Conservation (phyloP, 2,888 invertebrate species). For the Bombylius discolor region DNA sequence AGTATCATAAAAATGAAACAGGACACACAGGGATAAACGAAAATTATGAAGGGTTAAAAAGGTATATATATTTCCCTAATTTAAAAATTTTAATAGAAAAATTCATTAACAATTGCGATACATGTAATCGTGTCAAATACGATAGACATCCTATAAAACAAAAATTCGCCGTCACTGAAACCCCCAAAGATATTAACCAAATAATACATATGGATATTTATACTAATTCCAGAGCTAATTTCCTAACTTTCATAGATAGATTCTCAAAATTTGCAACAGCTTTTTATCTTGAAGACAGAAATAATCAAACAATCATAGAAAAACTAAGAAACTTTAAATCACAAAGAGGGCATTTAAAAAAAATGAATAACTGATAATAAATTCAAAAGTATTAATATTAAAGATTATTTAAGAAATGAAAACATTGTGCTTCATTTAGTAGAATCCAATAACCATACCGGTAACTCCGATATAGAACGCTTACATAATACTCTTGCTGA, state of each 20-base stretch:
- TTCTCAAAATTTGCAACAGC: constrained; percentile 14
- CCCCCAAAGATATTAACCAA: constrained; percentile 1
- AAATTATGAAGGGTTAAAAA: background rate
- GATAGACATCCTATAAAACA: background rate
- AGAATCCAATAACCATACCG: constrained; percentile 14
- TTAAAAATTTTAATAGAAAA: background rate
- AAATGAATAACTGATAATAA: constrained; percentile 15
- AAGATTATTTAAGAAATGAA: constrained; percentile 10
- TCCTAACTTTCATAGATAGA: background rate
- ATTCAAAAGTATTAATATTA: constrained; percentile 8
- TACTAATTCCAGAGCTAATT: background rate
- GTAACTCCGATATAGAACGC: constrained; percentile 13
- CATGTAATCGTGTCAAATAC: no score
- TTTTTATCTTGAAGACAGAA: constrained; percentile 12
- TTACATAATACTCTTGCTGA: constrained; percentile 5
- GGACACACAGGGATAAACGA: background rate
- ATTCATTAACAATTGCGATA: constrained; percentile 1
- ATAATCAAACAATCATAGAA: constrained; percentile 8
- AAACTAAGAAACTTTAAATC: constrained; percentile 10
- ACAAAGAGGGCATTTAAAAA: constrained; percentile 5
- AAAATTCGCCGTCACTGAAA: background rate
- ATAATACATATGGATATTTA: constrained; percentile 1
- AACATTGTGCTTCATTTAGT: constrained; percentile 13
- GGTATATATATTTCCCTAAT: background rate
- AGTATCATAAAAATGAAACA: background rate